Conservation (phyloP, 2,797 vertebrate species). For the Gambelia wislizenii region DNA sequence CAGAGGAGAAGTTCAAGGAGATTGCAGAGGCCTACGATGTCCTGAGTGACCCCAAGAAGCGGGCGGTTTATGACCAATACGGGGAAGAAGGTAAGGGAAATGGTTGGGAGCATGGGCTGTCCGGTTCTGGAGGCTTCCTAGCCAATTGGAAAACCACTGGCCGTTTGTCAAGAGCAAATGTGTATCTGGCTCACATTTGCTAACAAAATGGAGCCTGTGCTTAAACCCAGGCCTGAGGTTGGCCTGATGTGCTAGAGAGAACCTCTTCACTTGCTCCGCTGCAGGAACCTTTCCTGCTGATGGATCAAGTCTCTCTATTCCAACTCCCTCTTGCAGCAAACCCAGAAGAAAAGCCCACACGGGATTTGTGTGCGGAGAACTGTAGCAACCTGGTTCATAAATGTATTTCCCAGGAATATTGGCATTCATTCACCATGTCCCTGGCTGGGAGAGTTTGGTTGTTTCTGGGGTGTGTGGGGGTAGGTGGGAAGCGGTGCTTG, state of each 20-base stretch:
- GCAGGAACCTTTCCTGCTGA: background rate
- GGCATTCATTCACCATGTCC: background rate
- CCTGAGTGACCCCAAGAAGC: constrained; percentile 97
- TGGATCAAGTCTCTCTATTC: background rate
- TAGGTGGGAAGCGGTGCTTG: background rate
- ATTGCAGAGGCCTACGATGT: constrained; percentile 97
- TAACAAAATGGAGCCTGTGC: background rate
- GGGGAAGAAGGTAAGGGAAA: constrained; percentile 95
- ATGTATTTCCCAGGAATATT: no score
- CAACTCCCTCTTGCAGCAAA: background rate
- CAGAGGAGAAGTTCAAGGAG: constrained; percentile 98
- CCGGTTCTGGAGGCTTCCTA: background rate
- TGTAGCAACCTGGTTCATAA: background rate
- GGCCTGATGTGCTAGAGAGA: no score
- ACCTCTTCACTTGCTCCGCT: rapidly evolving
- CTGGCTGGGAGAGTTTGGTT: background rate
- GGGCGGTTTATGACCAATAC: constrained; percentile 94
- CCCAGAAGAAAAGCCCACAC: background rate
- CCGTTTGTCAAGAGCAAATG: background rate
- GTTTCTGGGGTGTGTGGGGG: background rate
- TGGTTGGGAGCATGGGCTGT: background rate
- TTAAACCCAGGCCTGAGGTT: no score
- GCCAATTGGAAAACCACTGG: background rate
- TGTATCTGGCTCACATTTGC: no score
- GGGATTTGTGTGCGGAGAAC: background rate